phyloP scores from a whole-genome alignment of 2,888 invertebrate species.

The Tridacna crocea region DNA sequence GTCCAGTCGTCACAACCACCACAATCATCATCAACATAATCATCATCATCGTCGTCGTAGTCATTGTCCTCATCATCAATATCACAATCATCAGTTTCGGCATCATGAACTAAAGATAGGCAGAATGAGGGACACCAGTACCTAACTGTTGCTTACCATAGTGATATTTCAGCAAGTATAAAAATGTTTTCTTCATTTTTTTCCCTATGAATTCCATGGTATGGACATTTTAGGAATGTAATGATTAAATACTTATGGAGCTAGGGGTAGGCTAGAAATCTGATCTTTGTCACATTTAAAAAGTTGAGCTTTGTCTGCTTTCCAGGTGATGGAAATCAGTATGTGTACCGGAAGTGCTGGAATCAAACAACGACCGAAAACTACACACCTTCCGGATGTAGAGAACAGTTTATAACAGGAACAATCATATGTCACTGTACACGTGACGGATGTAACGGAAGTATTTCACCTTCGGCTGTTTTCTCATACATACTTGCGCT shows the following conservation, averaged over 20 bases:
- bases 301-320: not conserved
- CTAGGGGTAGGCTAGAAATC: no score
- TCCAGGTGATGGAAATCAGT: constrained; percentile 37
- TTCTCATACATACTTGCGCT: not conserved
- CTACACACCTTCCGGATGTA: constrained; percentile 38
- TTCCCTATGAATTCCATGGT: no score
- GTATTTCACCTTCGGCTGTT: not conserved
- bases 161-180: no score
- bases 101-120: no score
- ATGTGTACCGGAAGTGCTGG: constrained; percentile 49
- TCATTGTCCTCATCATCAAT: not conserved
- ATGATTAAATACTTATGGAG: no score
- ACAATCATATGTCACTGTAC: constrained; percentile 40
- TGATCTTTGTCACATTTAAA: not conserved
- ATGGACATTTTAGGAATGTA: no score
- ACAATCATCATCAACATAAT: no score
- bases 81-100: not conserved
- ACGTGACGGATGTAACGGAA: constrained; percentile 33
- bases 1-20: no score
- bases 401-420: constrained; percentile 26
- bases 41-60: no score
- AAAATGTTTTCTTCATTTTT: no score
- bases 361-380: constrained; percentile 18
- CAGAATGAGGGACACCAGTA: no score
- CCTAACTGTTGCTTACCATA: no score